Percentiles rank a stretch among this genome's conserved stretches.
Conservation (phyloP, 2,888 invertebrate species). For the Rhodophaea formosa region DNA sequence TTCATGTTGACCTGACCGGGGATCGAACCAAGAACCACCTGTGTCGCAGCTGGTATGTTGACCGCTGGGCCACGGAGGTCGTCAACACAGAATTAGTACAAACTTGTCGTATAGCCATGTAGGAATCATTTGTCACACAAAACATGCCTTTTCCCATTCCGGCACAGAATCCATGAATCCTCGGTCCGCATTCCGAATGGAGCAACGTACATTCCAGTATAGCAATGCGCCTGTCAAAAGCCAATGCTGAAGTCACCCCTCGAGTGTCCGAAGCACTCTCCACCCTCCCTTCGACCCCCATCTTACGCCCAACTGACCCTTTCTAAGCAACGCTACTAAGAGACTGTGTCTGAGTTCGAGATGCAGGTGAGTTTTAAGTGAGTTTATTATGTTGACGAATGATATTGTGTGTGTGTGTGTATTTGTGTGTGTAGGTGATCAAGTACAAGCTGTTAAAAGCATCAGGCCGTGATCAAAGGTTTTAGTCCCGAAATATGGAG, state of each 20-base stretch:
- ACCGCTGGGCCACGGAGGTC: too few species aligned
- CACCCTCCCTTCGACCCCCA: constrained; percentile 37
- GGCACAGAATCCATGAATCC: not conserved
- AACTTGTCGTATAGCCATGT: too few species aligned
- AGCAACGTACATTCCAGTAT: constrained; percentile 30
- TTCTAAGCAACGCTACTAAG: constrained; percentile 40
- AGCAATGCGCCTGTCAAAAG: constrained; percentile 76
- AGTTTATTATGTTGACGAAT: not conserved
- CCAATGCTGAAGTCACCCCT: constrained; percentile 58
- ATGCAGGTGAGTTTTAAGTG: not conserved
- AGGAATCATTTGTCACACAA: not conserved
- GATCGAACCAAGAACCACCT: too few species aligned
- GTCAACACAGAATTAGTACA: too few species aligned
- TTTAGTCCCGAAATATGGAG: too few species aligned
- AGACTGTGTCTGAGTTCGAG: not conserved
- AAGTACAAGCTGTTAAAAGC: too few species aligned
- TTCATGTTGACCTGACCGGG: too few species aligned
- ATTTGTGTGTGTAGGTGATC: too few species aligned
- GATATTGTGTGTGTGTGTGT: too few species aligned
- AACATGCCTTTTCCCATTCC: not conserved
- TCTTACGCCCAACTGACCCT: constrained; percentile 57
- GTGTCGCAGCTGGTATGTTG: too few species aligned
- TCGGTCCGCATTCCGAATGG: constrained; percentile 8
- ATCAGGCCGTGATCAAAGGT: too few species aligned
- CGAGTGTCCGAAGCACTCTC: constrained; percentile 61